A percentile compares a stretch with the other conserved stretches of the same genome.
These are phyloP conservation scores for Aegypius monachus DNA, from an alignment of 2,113 vertebrate species.

Conservation along the genomic window DNA sequence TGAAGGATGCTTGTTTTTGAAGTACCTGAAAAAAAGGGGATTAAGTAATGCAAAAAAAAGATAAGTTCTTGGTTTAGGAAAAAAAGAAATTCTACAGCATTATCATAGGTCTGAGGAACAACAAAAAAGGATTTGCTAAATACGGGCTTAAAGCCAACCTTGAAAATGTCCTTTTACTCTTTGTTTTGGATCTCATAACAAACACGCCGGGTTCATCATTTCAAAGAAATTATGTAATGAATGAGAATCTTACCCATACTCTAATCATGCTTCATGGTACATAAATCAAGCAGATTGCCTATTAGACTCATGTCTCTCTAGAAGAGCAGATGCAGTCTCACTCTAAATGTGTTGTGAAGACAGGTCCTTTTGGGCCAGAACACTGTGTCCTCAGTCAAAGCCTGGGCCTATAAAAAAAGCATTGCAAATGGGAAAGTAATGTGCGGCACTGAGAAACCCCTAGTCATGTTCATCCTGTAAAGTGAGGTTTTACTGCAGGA, in stretches of 20 bases:
- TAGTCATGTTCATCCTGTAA: background rate
- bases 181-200: background rate
- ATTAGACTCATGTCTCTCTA: background rate
- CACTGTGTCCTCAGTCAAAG: background rate
- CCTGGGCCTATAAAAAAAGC: background rate
- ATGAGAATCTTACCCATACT: background rate
- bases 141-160: background rate
- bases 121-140: background rate
- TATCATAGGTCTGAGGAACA: background rate
- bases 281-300: constrained; percentile 54
- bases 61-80: background rate
- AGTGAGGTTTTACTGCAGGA: background rate
- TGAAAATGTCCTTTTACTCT: background rate
- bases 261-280: constrained; percentile 5
- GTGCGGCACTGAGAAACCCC: background rate
- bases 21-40: background rate
- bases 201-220: background rate
- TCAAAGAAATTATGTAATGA: constrained; percentile 19
- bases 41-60: background rate
- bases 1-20: background rate
- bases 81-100: background rate
- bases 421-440: background rate
- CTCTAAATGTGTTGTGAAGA: background rate
- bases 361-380: background rate
- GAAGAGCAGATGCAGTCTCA: constrained; percentile 15